Percentiles rank a stretch among this genome's conserved stretches.
Conservation (phyloP, 1,140 invertebrate species). For the Leptinotarsa lineolata region DNA sequence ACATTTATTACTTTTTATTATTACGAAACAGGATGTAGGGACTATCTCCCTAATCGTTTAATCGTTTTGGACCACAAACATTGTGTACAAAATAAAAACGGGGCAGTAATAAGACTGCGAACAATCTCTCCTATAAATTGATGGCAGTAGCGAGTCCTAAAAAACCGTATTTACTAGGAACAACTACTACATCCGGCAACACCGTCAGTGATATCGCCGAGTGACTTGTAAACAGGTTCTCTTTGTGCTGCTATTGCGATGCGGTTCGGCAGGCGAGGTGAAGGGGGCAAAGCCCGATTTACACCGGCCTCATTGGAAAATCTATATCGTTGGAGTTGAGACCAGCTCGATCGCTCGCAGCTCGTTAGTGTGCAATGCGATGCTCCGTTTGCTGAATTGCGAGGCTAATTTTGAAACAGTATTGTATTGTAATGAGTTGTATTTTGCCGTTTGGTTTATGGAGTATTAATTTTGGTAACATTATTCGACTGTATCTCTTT, state of each 20-base stretch:
- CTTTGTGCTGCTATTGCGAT: slow-evolving; percentile 25
- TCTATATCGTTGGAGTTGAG: slow-evolving; percentile 29
- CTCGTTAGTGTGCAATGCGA: not conserved
- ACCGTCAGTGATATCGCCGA: slow-evolving; percentile 9
- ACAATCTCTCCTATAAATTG: too few relatives aligned
- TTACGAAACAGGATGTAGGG: too few relatives aligned
- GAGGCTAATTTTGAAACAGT: not conserved
- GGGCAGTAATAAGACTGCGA: too few relatives aligned
- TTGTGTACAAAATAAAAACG: too few relatives aligned
- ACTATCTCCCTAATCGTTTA: too few relatives aligned
- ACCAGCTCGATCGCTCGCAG: not conserved
- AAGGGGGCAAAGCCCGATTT: slow-evolving; percentile 28
- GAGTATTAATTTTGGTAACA: not conserved
- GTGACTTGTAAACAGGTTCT: slow-evolving; percentile 30
- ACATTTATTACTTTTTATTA: too few relatives aligned
- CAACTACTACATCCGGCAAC: slow-evolving; percentile 7
- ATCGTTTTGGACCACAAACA: too few relatives aligned
- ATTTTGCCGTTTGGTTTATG: not conserved
- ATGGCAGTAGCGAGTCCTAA: not conserved
- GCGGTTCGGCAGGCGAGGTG: slow-evolving; percentile 11
- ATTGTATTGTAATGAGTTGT: slow-evolving; percentile 1
- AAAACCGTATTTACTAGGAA: not conserved
- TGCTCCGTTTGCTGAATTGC: not conserved
- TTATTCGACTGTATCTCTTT: not conserved
- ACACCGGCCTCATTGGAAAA: slow-evolving; percentile 33